These are phyloP conservation scores for Mythimna albipuncta DNA, from an alignment of 2,888 invertebrate species.

Conservation along the genomic window DNA sequence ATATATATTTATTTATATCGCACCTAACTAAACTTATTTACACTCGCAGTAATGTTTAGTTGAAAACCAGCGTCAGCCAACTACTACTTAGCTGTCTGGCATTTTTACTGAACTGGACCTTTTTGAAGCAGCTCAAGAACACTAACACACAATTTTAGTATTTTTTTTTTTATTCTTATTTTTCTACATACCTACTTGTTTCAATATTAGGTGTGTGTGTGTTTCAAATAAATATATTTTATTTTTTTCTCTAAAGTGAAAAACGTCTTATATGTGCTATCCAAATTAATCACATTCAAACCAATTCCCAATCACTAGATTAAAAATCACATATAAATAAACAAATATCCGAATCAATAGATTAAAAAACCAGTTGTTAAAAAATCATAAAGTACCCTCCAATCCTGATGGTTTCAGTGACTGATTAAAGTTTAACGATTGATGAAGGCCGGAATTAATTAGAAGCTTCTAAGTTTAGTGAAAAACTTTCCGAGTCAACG, in stretches of 20 bases:
- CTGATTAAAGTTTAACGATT: constrained; percentile 81
- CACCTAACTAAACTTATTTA: too few species aligned
- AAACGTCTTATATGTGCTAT: background rate
- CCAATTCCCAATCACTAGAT: background rate
- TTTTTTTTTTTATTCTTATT: too few species aligned
- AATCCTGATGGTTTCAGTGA: constrained; percentile 65
- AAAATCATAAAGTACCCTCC: constrained; percentile 59
- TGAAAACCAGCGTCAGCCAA: too few species aligned
- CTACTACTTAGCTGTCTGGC: too few species aligned
- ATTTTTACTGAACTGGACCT: too few species aligned
- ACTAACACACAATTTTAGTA: too few species aligned
- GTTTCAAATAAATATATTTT: too few species aligned
- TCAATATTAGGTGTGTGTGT: too few species aligned
- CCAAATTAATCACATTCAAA: background rate
- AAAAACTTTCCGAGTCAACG: constrained; percentile 73
- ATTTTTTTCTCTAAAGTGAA: background rate
- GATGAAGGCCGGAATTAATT: constrained; percentile 82
- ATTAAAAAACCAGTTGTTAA: constrained; percentile 14
- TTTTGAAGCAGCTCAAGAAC: too few species aligned
- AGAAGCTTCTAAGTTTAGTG: constrained; percentile 73
- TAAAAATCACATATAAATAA: background rate
- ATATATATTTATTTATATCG: too few species aligned
- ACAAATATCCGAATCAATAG: background rate
- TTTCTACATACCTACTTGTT: too few species aligned
- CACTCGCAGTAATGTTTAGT: too few species aligned